Evolutionary conservation across 2,797 vertebrate species (phyloP), one percentile per base, ranked within the genome.

Genomic region (Syndactyla subalaris): DNA sequence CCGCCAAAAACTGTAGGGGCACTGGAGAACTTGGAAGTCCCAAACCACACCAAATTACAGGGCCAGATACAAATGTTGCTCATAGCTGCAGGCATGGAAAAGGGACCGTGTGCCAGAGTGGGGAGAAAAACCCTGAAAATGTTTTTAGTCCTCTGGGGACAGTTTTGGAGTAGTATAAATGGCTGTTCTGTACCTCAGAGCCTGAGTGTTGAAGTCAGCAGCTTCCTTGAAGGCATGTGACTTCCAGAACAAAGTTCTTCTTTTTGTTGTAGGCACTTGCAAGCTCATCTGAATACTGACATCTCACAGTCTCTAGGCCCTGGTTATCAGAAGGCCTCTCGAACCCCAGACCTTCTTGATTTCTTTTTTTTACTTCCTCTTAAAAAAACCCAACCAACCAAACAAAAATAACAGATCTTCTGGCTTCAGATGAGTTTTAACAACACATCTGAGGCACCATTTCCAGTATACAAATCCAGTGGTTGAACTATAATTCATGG

Each of bases 1-100:
- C 83, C 95, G 92, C 95, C 96, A 97, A 79, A 75, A 93, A 39
- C 67, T 8, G 2, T 32, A 39, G 75, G 84, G 71, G 79, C 82
- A 70, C 71, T 29, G 51, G 24, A 70, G 74, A 57, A 30, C 45
- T 73, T 94, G 93, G 80, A 89, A 91, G 77, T 65, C 77, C 62
- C 83, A 94, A 88, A 81, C 79, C 4, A 0, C 92, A 70, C 66
- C 71, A 82, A 76, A 87, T 88, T 84, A 92, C 48, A 92, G 80
- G 58, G 85, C 62, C 67, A 63, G 79, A 81, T 74, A 88, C 38
- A 88, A 92, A 76, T 3, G 4, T 43, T 49, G 57, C 80, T 82
- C 63, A 38, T 52, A 76, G 81, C 93, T 95, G 67, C 80, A 89
- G 84, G 77, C 80, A 59, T 9, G 19, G 93, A 94, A 95, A 94